These are phyloP conservation scores for Ornithoptera priamus DNA, from an alignment of 2,888 invertebrate genomes.

Conservation along the genomic window DNA sequence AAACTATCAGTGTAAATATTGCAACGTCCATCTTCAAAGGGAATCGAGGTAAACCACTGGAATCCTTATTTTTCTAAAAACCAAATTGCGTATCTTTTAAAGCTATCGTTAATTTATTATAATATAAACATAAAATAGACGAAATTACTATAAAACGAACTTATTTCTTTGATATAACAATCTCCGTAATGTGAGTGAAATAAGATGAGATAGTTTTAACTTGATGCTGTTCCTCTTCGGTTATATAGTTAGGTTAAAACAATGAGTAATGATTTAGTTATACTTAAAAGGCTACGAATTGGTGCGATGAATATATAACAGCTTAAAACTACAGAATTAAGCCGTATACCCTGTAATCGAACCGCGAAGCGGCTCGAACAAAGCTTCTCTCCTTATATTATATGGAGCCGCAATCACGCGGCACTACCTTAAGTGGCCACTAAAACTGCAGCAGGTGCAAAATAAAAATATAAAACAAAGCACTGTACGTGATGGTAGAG, in stretches of 20 bases:
- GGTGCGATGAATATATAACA: not conserved
- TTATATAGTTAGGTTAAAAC: too few species aligned
- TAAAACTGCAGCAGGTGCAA: conserved; percentile 25
- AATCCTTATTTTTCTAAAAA: not conserved
- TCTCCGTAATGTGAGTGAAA: too few species aligned
- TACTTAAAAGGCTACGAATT: too few species aligned
- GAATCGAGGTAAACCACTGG: not conserved
- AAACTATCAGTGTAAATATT: not conserved
- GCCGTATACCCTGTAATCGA: conserved; percentile 14
- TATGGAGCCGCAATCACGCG: conserved; percentile 24
- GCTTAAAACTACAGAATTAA: not conserved
- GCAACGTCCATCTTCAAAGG: not conserved
- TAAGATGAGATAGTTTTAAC: too few species aligned
- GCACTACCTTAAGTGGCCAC: conserved; percentile 21
- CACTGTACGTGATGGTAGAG: conserved; percentile 23
- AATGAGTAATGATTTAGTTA: too few species aligned
- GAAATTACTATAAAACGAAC: not conserved
- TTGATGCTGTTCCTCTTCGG: too few species aligned
- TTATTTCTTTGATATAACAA: too few species aligned
- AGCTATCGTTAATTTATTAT: not conserved
- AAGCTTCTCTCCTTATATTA: conserved; percentile 15
- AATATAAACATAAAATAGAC: not conserved
- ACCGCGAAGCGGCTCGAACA: conserved; percentile 5
- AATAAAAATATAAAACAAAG: conserved; percentile 21
- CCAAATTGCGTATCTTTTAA: not conserved